Percentiles rank a stretch among this genome's conserved stretches.
Conservation (phyloP, 2,888 invertebrate genomes). For the Xestia xanthographa region DNA sequence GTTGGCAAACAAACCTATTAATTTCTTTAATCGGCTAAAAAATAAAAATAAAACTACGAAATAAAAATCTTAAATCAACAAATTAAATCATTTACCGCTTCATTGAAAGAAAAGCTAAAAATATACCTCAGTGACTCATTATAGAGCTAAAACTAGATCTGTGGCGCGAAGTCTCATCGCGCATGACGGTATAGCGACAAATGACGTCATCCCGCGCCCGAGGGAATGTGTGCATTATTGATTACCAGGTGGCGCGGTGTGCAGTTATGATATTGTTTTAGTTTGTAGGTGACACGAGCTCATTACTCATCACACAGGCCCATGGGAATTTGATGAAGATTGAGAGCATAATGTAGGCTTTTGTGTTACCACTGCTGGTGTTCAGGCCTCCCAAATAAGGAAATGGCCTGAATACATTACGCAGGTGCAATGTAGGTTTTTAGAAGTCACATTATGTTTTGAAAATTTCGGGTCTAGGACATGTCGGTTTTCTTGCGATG, state of each 20-base stretch:
- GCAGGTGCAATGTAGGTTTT: not conserved
- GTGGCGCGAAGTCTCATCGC: constrained; percentile 24
- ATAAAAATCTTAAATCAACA: constrained; percentile 3
- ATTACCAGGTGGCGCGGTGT: constrained; percentile 35
- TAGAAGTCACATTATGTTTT: not conserved
- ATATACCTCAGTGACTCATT: constrained; percentile 59
- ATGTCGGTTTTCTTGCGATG: not conserved
- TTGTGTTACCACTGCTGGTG: not conserved
- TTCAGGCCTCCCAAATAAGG: too few relatives aligned
- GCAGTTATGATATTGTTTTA: constrained; percentile 35
- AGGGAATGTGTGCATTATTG: constrained; percentile 60
- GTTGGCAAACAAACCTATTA: not conserved
- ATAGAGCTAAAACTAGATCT: constrained; percentile 47
- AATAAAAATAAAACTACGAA: too few relatives aligned
- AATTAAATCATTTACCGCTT: constrained; percentile 27
- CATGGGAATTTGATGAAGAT: constrained; percentile 23
- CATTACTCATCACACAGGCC: constrained; percentile 4
- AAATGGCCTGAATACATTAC: not conserved
- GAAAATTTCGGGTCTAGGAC: not conserved
- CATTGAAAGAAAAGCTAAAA: constrained; percentile 50
- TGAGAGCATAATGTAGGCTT: constrained; percentile 7
- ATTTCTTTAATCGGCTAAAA: not conserved
- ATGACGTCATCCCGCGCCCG: constrained; percentile 45
- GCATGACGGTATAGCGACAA: constrained; percentile 30
- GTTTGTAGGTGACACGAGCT: not conserved